A percentile compares a stretch with the other conserved stretches of the same genome.
Evolutionary conservation across 37 sponge, comb jelly and placozoan species (phyloP).

Genomic region (Chondrilla cf. caribensis): DNA sequence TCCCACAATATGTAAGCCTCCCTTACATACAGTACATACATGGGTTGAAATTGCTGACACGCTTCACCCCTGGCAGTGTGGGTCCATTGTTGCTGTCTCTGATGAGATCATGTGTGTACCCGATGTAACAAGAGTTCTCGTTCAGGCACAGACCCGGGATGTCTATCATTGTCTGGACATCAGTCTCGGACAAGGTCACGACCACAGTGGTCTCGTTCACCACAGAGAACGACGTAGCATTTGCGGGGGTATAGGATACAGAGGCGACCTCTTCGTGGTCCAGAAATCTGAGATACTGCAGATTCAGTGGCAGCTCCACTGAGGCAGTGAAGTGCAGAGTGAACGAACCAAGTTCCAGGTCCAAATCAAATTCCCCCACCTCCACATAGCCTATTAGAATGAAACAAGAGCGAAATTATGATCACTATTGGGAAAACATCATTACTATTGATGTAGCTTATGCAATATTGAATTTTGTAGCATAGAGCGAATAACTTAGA

Average conservation of each 20-base stretch:
- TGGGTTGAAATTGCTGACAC: background rate
- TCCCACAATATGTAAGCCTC: no score
- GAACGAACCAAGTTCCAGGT: background rate
- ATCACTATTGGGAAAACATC: no score
- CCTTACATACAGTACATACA: background rate
- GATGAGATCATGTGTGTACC: background rate
- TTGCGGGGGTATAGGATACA: background rate
- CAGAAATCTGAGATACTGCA: background rate
- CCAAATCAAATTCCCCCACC: background rate
- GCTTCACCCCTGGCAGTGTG: background rate
- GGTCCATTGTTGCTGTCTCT: background rate
- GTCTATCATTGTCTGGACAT: background rate
- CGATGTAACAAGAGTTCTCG: background rate
- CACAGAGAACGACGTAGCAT: background rate
- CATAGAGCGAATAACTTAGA: no score
- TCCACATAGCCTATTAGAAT: background rate
- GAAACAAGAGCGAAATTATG: no score
- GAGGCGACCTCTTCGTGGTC: background rate
- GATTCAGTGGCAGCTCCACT: background rate
- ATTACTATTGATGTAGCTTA: no score
- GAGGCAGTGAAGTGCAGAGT: background rate
- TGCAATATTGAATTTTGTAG: no score
- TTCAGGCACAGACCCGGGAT: slow-evolving; percentile 1
- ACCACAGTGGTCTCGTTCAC: background rate
- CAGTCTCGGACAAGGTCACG: background rate